phyloP scores from a whole-genome alignment of 2,888 invertebrate species.

The Microplitis deprimator region DNA sequence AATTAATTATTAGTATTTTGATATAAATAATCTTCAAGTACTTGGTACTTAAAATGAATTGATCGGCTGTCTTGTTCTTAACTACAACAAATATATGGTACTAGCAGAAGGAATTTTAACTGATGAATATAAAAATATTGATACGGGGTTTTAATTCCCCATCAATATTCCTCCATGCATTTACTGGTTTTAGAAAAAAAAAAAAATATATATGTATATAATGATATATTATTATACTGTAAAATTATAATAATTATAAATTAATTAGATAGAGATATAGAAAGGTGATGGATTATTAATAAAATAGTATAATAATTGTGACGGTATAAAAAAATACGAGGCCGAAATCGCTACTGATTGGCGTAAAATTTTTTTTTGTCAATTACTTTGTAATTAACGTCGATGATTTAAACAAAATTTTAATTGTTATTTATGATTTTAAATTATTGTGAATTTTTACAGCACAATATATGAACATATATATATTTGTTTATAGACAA shows the following conservation, averaged over 20 bases:
- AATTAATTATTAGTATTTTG: slow-evolving; percentile 8
- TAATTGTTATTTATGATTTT: neutral
- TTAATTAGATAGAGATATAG: neutral
- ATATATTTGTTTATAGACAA: slow-evolving; percentile 3
- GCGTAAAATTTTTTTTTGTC: neutral
- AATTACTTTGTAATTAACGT: neutral
- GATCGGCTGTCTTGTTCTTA: neutral
- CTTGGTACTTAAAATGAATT: neutral
- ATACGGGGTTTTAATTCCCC: neutral
- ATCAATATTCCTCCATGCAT: neutral
- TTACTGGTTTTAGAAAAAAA: slow-evolving; percentile 2
- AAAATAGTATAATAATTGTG: neutral
- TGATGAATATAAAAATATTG: neutral
- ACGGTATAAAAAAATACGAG: slow-evolving; percentile 5
- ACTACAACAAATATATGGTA: neutral
- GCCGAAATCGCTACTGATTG: neutral
- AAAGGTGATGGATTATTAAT: neutral
- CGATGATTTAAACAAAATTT: neutral
- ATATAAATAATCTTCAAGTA: slow-evolving; percentile 6
- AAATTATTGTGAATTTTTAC: neutral
- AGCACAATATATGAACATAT: neutral
- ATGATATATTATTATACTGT: neutral
- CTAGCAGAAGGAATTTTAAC: slow-evolving; percentile 2
- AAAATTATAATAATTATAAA: no score
- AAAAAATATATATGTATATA: slow-evolving; percentile 5